Evolutionary conservation across 2,888 invertebrate species (phyloP), one percentile per base, ranked within the genome.

Genomic region (Oscheius onirici): DNA sequence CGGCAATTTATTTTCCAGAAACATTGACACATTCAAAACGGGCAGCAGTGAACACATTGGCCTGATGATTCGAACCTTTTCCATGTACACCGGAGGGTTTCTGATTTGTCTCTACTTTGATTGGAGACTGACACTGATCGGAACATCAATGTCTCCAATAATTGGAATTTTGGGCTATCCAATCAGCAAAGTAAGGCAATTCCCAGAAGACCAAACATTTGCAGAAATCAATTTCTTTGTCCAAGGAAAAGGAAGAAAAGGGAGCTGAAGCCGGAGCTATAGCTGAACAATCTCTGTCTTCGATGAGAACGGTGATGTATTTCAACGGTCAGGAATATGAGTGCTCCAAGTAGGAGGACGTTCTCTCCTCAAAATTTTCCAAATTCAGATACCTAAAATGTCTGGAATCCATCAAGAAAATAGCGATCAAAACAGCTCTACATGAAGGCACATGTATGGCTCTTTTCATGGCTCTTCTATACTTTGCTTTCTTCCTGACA

Each of bases 381-480:
- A 3, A 3, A 10, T 13, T 46, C 13, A 49, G 49, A 17, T 49
- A 49, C 49, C 20, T 20, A 49, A n/a, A 17, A 10, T 20, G 17
- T 49, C 49, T 49, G 17, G 22, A 49, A 2, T 10, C 10, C 10
- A 17, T 17, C 17, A 20, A 87, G 17, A 70, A 75, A 22, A 75
- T 22, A 0, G 81, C 80, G 13, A 77, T 72, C 22, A 44, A 15
- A 10, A 63, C 71, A 43, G 86, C 86, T 0, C 57, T 83, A n/a
- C 76, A 85, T 15, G 70, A 82, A 11, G 88, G 88, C 0, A 28
- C 83, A 17, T 87, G 88, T 5, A 78, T 87, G 3, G 88, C 85
- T 0, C 34, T 34, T 3, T 34, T 34, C 34, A 34, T 34, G 34
- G 3, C 8, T 34, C 71, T 84, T n/a, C 83, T 88, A 76, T 88